Evolutionary conservation across 2,797 vertebrate genomes (phyloP).

Genomic region (Hypotaenidia philippensis): DNA sequence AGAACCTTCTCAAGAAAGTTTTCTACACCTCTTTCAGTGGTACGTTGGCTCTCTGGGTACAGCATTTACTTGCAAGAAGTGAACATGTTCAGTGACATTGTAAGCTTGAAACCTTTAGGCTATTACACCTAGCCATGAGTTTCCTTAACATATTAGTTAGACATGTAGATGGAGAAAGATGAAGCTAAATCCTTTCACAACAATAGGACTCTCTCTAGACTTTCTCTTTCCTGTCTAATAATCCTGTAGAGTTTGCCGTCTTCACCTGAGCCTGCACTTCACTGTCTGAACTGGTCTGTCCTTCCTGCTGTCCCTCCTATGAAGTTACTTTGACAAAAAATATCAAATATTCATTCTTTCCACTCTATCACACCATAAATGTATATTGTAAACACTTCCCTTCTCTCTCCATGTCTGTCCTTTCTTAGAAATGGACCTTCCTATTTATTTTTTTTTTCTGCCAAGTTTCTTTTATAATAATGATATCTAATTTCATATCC

Average conservation of each 20-base stretch:
- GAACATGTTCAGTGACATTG: not conserved
- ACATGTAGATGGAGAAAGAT: not conserved
- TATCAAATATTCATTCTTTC: not conserved
- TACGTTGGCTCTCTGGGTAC: not conserved
- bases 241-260: not conserved
- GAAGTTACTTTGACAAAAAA: not conserved
- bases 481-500: not conserved
- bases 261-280: not conserved
- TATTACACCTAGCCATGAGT: not conserved
- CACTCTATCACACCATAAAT: not conserved
- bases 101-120: not conserved
- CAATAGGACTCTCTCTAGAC: not conserved
- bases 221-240: not conserved
- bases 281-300: not conserved
- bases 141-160: not conserved
- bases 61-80: not conserved
- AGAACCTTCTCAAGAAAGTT: not conserved
- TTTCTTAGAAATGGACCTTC: not conserved
- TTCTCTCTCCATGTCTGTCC: not conserved
- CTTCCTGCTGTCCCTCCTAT: not conserved
- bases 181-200: not conserved
- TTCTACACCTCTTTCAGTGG: not conserved
- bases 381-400: not conserved
- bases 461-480: not conserved
- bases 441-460: not conserved